Conservation (phyloP, 2,113 vertebrate species). For the Diphyllodes magnificus region DNA sequence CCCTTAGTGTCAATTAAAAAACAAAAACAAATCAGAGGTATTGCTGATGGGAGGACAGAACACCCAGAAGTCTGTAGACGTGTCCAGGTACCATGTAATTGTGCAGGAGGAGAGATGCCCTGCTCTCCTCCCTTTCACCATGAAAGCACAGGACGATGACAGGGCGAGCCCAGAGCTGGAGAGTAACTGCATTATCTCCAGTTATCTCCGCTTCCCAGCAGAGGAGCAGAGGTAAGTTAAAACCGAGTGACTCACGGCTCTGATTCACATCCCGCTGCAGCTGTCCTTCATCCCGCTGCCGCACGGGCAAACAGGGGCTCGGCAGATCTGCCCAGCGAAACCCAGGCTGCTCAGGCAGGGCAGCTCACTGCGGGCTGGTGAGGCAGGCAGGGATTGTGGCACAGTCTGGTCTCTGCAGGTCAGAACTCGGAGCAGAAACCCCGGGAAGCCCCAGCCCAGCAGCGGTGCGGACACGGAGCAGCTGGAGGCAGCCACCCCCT, state of each 20-base stretch:
- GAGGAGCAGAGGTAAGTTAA: not conserved
- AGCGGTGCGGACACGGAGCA: not conserved
- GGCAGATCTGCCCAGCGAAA: not conserved
- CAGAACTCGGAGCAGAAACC: not conserved
- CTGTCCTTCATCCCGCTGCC: not conserved
- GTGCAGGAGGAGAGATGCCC: not conserved
- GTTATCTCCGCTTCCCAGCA: not conserved
- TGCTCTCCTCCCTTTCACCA: not conserved
- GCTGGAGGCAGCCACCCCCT: not conserved
- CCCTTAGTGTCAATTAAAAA: not conserved
- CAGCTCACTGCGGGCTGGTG: not conserved
- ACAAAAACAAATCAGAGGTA: not conserved
- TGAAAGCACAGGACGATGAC: not conserved
- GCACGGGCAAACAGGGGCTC: not conserved
- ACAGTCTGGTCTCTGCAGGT: not conserved
- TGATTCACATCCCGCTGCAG: not conserved
- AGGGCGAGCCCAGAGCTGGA: not conserved
- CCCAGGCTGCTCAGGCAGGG: not conserved
- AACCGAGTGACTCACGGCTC: not conserved
- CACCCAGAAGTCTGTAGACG: not conserved
- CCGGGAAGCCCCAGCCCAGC: not conserved
- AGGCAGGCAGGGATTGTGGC: accelerated
- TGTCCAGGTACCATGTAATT: not conserved
- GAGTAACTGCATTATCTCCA: not conserved
- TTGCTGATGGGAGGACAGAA: not conserved